These are phyloP conservation scores for Eilema depressum DNA, from an alignment of 2,888 invertebrate species.

Conservation along the genomic window DNA sequence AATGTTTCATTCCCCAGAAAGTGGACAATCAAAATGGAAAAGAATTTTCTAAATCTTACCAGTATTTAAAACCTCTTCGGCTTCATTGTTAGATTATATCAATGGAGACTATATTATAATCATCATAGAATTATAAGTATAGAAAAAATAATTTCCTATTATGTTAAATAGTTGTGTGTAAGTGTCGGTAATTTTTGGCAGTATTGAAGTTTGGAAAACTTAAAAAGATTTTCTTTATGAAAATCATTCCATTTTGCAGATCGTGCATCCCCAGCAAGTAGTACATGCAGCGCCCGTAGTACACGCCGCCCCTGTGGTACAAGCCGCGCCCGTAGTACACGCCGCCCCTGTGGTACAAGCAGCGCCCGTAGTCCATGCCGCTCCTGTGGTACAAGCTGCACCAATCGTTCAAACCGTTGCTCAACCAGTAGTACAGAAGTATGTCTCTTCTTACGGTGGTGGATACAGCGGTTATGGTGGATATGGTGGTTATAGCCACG, in stretches of 20 bases:
- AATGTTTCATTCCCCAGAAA: too few species aligned
- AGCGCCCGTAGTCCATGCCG: conserved; percentile 56
- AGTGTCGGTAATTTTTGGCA: background rate
- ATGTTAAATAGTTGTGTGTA: background rate
- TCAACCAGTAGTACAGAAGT: conserved; percentile 63
- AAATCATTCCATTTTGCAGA: conserved; percentile 47
- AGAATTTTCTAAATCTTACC: too few species aligned
- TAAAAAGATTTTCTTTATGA: background rate
- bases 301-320: conserved; percentile 51
- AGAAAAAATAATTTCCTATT: too few species aligned
- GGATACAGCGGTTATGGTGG: conserved; percentile 38
- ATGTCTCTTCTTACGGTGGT: conserved; percentile 56
- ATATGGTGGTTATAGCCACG: conserved; percentile 64
- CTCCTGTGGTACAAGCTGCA: conserved; percentile 52
- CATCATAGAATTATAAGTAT: too few species aligned
- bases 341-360: conserved; percentile 55
- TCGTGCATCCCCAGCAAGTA: conserved; percentile 60
- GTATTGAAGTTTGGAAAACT: background rate
- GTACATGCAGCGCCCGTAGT: conserved; percentile 50
- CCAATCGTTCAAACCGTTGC: conserved; percentile 66
- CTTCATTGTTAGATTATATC: too few species aligned
- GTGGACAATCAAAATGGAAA: too few species aligned
- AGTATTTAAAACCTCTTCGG: too few species aligned
- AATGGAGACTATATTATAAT: too few species aligned
- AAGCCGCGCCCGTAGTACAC: conserved; percentile 55